A percentile compares a stretch with the other conserved stretches of the same genome.
Conservation (phyloP, 2,797 vertebrate genomes). For the Artibeus jamaicensis region DNA sequence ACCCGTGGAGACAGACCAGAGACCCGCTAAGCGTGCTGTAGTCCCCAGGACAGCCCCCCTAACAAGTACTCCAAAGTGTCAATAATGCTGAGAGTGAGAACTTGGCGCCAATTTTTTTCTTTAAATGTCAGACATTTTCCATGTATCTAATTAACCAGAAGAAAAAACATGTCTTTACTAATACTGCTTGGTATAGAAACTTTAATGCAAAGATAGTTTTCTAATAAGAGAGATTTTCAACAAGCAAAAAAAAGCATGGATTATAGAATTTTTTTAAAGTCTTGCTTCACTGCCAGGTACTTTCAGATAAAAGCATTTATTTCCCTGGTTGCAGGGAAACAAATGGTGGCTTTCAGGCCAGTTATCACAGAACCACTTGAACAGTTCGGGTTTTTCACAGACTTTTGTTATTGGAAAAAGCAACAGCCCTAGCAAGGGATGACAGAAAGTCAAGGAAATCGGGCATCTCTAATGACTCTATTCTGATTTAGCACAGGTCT, state of each 20-base stretch:
- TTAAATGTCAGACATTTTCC: not conserved
- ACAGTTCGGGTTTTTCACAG: not conserved
- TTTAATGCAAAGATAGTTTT: not conserved
- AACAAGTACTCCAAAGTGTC: not conserved
- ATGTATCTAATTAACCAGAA: not conserved
- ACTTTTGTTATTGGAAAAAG: constrained; percentile 10
- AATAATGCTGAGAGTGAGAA: not conserved
- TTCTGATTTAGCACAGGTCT: not conserved
- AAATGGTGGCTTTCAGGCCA: not conserved
- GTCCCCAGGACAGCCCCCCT: not conserved
- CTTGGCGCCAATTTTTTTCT: not conserved
- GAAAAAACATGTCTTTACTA: not conserved
- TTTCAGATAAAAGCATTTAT: not conserved
- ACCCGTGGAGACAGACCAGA: not conserved
- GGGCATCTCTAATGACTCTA: not conserved
- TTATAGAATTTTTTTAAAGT: not conserved
- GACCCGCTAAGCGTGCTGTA: no score
- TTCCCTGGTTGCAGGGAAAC: not conserved
- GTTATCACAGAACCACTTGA: not conserved
- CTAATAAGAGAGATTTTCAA: not conserved
- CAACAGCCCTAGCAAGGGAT: not conserved
- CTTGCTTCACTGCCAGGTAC: not conserved
- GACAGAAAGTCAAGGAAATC: not conserved
- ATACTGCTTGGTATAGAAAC: not conserved
- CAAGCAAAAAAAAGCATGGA: not conserved